A percentile compares a stretch with the other conserved stretches of the same genome.
Conservation (phyloP, 2,113 vertebrate genomes). For the Ptychochromis oligacanthus region DNA sequence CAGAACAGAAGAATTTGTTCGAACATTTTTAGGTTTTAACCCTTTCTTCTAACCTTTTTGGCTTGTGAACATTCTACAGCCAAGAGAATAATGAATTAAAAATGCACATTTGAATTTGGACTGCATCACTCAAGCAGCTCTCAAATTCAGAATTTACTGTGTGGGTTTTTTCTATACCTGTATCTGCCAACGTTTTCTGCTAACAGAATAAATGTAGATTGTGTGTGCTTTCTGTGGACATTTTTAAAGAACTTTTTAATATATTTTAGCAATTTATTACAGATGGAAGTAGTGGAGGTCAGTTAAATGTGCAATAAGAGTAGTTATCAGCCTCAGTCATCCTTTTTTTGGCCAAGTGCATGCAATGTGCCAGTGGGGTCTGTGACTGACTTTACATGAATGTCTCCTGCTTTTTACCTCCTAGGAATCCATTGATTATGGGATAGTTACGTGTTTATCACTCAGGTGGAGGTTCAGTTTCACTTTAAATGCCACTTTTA, state of each 20-base stretch:
- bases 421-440: not conserved
- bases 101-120: not conserved
- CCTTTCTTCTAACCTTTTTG: not conserved
- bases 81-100: too few relatives aligned
- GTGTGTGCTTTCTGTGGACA: not conserved
- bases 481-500: not conserved
- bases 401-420: not conserved
- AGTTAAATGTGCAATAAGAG: not conserved
- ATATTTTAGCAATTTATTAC: not conserved
- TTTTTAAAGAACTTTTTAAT: not conserved
- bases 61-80: not conserved
- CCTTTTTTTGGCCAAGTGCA: not conserved
- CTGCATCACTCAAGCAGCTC: too few relatives aligned
- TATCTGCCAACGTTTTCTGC: not conserved
- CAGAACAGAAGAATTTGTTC: not conserved
- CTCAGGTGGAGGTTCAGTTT: not conserved
- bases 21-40: not conserved
- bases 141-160: too few relatives aligned
- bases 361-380: not conserved
- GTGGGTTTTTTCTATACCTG: not conserved
- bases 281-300: conserved; percentile 11
- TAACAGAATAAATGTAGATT: not conserved
- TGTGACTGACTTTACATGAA: not conserved
- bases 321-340: not conserved
- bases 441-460: not conserved